Conservation (phyloP, 1,140 invertebrate genomes). For the Nephotettix cincticeps region DNA sequence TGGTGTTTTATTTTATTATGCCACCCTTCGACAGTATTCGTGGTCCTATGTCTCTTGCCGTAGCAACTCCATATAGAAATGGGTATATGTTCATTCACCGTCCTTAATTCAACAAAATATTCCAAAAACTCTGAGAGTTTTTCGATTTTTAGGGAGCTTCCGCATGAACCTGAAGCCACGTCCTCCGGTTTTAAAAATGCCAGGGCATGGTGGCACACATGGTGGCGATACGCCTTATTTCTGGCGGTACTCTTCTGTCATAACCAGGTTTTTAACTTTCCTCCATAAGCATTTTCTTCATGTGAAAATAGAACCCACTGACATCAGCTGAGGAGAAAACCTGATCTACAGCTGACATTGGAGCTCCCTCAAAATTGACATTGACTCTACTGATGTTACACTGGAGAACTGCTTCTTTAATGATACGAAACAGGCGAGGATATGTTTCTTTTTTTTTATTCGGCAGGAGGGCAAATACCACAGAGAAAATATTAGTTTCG, state of each 20-base stretch:
- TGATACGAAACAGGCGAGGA: not conserved
- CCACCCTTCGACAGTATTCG: conserved; percentile 10
- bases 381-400: not conserved
- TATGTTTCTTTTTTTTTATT: conserved; percentile 5
- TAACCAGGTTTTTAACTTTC: conserved; percentile 25
- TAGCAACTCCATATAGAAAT: conserved; percentile 1
- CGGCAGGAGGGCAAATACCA: not conserved
- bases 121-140: not conserved
- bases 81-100: not conserved
- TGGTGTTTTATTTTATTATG: not conserved
- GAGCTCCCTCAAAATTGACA: not conserved
- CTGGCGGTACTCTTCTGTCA: conserved; percentile 9
- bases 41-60: not conserved
- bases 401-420: not conserved
- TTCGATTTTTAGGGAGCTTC: not conserved
- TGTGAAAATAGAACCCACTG: conserved; percentile 16
- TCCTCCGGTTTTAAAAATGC: conserved; percentile 26
- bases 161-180: conserved; percentile 14
- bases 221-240: conserved; percentile 16
- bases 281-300: conserved; percentile 14
- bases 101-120: not conserved
- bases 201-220: conserved; percentile 30
- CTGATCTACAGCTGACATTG: not conserved
- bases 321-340: not conserved
- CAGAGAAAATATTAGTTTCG: conserved; percentile 8